Base-by-base conservation (phyloP, 2,113 vertebrate species). In the Fukomys damarensis region DNA sequence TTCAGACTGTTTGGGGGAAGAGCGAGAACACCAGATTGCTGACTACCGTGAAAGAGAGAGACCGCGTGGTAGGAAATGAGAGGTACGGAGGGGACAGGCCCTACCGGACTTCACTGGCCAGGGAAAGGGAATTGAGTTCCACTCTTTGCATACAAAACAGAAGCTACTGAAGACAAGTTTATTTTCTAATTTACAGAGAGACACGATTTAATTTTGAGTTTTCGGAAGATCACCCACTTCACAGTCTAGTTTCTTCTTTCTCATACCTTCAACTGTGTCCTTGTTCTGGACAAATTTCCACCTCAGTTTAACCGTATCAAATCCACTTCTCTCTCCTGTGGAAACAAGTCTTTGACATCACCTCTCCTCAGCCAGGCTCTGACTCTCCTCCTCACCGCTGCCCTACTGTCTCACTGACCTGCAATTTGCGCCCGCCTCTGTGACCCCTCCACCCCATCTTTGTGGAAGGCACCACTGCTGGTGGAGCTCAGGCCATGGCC, bases 391-490 rank as follows among this genome's bases (percentile, higher is more conserved):
- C 32, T 20, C 52, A 30, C 16, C 16, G 61, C 32, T 4, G 0
- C n/a, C 61, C 52, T 8, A 8, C 58, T 43, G 49, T 46, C 83
- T 46, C 3, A 8, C 58, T 32, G 19, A 77, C 30, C 54, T 41
- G 17, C 10, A 24, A 30, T 13, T 28, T 12, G 7, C 1, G 26
- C 17, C 63, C 66, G 32, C 43, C 26, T 7, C 0, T 2, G 2
- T n/a, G 12, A 5, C 16, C 22, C 17, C 26, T 14, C 35, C 26
- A 3, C 58, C 17, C 28, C 26, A 35, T 10, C 52, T 19, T 56
- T 10, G 10, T 30, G 58, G 26, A 65, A 28, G 32, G 49, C 20
- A 1, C 66, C n/a, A 4, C 5, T 43, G n/a, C 32, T 41, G n/a
- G n/a, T 6, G 66, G 13, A 32, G 56, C 24, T 32, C 54, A 19